These are phyloP conservation scores for Ecdyonurus torrentis DNA, from an alignment of 2,888 invertebrate genomes.

Conservation along the genomic window DNA sequence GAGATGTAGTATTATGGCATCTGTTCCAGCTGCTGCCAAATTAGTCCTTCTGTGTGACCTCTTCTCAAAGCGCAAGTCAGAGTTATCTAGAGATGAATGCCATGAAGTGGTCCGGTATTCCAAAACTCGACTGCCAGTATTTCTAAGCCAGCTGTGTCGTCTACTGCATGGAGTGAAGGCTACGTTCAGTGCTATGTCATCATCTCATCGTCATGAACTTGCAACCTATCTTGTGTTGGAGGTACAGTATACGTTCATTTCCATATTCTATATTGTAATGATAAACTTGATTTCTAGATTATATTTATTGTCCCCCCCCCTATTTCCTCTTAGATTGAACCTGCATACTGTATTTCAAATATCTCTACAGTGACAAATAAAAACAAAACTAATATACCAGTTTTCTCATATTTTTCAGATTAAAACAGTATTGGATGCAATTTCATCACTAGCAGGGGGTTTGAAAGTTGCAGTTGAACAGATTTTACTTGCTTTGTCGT, in stretches of 20 bases:
- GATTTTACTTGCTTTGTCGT: constrained; percentile 23
- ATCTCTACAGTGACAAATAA: no score
- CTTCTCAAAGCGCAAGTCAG: constrained; percentile 42
- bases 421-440: constrained; percentile 39
- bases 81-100: constrained; percentile 41
- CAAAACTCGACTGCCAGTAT: constrained; percentile 44
- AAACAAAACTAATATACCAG: constrained; percentile 3
- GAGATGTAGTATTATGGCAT: no score
- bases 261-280: no score
- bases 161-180: constrained; percentile 39
- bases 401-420: constrained; percentile 30
- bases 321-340: no score
- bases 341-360: no score
- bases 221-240: constrained; percentile 48
- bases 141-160: constrained; percentile 41
- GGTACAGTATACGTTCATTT: no score
- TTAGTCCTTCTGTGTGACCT: constrained; percentile 43
- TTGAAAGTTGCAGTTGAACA: constrained; percentile 41
- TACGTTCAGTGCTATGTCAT: constrained; percentile 37
- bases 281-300: no score
- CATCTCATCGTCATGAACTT: constrained; percentile 39
- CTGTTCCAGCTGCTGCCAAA: constrained; percentile 21
- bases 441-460: constrained; percentile 38
- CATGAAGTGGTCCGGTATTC: constrained; percentile 49
- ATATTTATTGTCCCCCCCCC: no score